Conservation (phyloP, 1,140 invertebrate genomes). For the Oryctes rhinoceros region DNA sequence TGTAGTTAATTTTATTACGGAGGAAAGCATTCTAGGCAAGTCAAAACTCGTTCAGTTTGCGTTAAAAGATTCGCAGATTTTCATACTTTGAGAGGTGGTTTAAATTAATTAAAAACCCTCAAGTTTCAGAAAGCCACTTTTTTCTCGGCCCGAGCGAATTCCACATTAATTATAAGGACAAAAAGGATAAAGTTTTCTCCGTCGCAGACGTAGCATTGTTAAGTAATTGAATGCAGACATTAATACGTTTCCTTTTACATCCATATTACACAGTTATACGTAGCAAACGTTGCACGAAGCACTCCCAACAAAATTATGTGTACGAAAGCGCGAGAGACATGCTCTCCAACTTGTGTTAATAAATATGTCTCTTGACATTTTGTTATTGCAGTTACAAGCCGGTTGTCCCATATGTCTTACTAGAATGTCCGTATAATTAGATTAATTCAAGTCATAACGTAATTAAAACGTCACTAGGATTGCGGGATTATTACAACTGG, state of each 20-base stretch:
- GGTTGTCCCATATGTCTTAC: slow-evolving; percentile 28
- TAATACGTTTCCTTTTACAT: background rate
- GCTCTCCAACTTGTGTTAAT: slow-evolving; percentile 32
- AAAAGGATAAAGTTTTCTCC: slow-evolving; percentile 4
- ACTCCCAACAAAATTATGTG: background rate
- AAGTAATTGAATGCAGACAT: slow-evolving; percentile 13
- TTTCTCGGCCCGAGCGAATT: background rate
- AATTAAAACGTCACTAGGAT: slow-evolving; percentile 13
- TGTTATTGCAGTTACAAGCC: slow-evolving; percentile 4
- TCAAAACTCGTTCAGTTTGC: too few species aligned
- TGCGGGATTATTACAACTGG: background rate
- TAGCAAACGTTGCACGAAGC: background rate
- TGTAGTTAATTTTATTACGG: too few species aligned
- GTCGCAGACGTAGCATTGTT: background rate
- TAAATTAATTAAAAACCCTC: background rate
- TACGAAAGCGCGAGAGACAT: background rate
- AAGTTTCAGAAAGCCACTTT: background rate
- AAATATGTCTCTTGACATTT: slow-evolving; percentile 14
- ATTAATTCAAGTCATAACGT: slow-evolving; percentile 33
- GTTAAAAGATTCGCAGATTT: background rate
- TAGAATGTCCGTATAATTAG: slow-evolving; percentile 34
- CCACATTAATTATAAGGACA: background rate
- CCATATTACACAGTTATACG: background rate
- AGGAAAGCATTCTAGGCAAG: too few species aligned
- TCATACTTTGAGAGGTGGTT: background rate